phyloP scores from a whole-genome alignment of 2,797 vertebrate genomes.

The Gymnoscopelus braueri region DNA sequence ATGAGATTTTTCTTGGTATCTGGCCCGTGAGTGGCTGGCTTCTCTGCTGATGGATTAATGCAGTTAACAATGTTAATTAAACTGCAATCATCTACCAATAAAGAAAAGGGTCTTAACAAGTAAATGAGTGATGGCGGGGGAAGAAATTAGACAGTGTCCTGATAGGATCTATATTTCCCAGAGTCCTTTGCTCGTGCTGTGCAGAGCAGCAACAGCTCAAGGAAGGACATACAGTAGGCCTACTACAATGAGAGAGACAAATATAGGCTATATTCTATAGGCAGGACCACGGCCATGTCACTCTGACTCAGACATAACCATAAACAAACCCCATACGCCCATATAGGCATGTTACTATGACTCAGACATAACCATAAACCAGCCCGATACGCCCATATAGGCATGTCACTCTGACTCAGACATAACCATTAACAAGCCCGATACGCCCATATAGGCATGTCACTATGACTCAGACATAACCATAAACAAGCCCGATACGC shows the following conservation, averaged over 20 bases:
- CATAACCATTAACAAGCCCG: too few species aligned
- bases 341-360: too few species aligned
- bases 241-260: not conserved
- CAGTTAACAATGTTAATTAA: slow-evolving; percentile 73
- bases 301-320: too few species aligned
- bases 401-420: too few species aligned
- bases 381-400: too few species aligned
- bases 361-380: too few species aligned
- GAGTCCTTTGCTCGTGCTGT: slow-evolving; percentile 31
- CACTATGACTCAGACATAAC: too few species aligned
- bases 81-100: slow-evolving; percentile 57
- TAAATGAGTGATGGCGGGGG: slow-evolving; percentile 47
- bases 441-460: too few species aligned
- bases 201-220: slow-evolving; percentile 5
- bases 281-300: too few species aligned
- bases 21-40: slow-evolving; percentile 20
- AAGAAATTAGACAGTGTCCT: slow-evolving; percentile 17
- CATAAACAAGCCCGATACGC: too few species aligned
- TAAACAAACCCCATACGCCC: too few species aligned
- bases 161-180: slow-evolving; percentile 51
- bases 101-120: slow-evolving; percentile 59
- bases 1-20: slow-evolving; percentile 4
- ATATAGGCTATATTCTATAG: too few species aligned
- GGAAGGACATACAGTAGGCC: not conserved
- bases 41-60: slow-evolving; percentile 61